These are phyloP conservation scores for Alauda arvensis DNA, from an alignment of 2,797 vertebrate species.

Conservation along the genomic window DNA sequence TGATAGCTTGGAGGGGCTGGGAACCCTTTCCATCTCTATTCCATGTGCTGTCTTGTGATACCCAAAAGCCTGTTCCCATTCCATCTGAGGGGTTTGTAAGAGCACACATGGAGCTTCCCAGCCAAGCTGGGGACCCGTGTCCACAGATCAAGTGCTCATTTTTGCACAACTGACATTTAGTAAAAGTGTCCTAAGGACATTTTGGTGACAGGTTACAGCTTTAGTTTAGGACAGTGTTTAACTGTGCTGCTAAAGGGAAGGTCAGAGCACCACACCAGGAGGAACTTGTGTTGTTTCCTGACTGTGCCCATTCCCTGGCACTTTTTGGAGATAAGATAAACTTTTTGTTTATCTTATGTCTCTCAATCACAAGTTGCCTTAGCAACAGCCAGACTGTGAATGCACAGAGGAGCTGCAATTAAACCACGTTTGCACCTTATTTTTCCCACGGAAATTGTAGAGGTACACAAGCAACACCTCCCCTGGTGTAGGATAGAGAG, in stretches of 20 bases:
- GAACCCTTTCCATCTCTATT: background rate
- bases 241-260: background rate
- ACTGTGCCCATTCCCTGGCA: slow-evolving; percentile 6
- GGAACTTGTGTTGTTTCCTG: background rate
- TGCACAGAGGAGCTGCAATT: slow-evolving; percentile 72
- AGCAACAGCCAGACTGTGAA: slow-evolving; percentile 81
- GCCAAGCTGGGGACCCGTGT: background rate
- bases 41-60: fast-evolving
- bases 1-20: background rate
- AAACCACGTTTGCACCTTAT: background rate
- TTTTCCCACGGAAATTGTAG: background rate
- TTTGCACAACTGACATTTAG: background rate
- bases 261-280: background rate
- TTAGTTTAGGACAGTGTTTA: background rate
- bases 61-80: background rate
- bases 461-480: background rate
- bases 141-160: fast-evolving
- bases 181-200: background rate
- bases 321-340: slow-evolving; percentile 63
- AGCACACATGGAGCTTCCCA: background rate
- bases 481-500: background rate
- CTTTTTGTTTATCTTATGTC: slow-evolving; percentile 35
- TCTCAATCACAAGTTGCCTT: slow-evolving; percentile 73
- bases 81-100: background rate
- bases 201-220: background rate